Percentiles rank a stretch among this genome's conserved stretches.
These are phyloP conservation scores for Bugula neritina DNA, from an alignment of 2,888 invertebrate genomes.

Conservation along the genomic window DNA sequence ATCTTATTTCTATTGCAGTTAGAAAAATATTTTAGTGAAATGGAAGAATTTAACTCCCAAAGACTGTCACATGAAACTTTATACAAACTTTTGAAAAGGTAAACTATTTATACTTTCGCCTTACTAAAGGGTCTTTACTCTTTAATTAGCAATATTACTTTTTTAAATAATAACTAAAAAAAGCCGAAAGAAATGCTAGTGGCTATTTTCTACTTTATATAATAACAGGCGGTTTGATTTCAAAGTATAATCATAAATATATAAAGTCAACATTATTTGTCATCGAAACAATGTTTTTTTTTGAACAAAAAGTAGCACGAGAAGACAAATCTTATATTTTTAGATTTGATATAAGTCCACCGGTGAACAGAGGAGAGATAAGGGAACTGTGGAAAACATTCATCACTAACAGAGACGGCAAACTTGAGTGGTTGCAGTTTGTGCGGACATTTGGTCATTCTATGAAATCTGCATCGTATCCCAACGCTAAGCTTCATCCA, in stretches of 20 bases:
- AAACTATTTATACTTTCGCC: slow-evolving; percentile 29
- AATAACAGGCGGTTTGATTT: no score
- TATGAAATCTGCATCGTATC: slow-evolving; percentile 47
- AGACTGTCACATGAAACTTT: slow-evolving; percentile 49
- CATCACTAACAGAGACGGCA: slow-evolving; percentile 50
- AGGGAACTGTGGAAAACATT: slow-evolving; percentile 51
- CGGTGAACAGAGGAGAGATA: slow-evolving; percentile 49
- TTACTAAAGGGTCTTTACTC: no score
- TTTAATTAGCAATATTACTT: no score
- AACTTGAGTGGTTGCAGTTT: slow-evolving; percentile 50
- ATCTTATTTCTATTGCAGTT: slow-evolving; percentile 32
- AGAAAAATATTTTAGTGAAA: slow-evolving; percentile 43
- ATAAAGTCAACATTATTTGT: no score
- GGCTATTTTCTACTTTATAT: no score
- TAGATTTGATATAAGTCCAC: slow-evolving; percentile 43
- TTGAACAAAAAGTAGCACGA: no score
- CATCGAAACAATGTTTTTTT: no score
- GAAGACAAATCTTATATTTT: no score
- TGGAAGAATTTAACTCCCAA: slow-evolving; percentile 48
- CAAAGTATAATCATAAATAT: no score
- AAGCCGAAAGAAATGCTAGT: no score
- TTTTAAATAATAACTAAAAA: no score
- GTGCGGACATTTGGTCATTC: slow-evolving; percentile 52
- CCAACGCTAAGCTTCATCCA: slow-evolving; percentile 50
- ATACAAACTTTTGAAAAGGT: slow-evolving; percentile 47